A percentile compares a stretch with the other conserved stretches of the same genome.
Conservation (phyloP, 2,113 vertebrate genomes). For the Cepphus grylle region DNA sequence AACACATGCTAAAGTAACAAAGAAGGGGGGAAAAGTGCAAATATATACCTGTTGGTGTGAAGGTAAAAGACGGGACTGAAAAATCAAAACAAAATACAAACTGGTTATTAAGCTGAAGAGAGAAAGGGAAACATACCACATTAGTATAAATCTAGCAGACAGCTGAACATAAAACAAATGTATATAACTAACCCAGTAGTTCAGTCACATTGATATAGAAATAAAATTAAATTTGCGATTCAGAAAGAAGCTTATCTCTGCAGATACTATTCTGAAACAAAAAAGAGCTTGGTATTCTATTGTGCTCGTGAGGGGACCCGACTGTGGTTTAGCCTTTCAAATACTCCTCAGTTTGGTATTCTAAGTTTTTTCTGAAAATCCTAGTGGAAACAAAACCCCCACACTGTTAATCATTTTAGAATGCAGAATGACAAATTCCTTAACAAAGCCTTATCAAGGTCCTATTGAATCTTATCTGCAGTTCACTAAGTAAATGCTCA, state of each 20-base stretch:
- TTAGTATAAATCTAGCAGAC: slow-evolving; percentile 82
- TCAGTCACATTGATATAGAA: slow-evolving; percentile 60
- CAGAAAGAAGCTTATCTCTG: slow-evolving; percentile 39
- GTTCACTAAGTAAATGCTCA: slow-evolving; percentile 69
- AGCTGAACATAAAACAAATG: slow-evolving; percentile 76
- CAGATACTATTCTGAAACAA: background rate
- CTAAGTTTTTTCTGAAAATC: slow-evolving; percentile 13
- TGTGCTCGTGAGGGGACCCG: background rate
- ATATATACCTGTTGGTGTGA: slow-evolving; percentile 98
- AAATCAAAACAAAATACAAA: slow-evolving; percentile 83
- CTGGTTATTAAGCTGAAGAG: slow-evolving; percentile 84
- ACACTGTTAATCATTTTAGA: slow-evolving; percentile 62
- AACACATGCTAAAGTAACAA: slow-evolving; percentile 74
- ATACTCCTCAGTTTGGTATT: slow-evolving; percentile 40
- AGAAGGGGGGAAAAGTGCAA: slow-evolving; percentile 75
- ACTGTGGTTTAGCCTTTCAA: slow-evolving; percentile 41
- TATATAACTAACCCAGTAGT: slow-evolving; percentile 66
- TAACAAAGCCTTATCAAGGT: slow-evolving; percentile 66
- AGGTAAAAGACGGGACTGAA: slow-evolving; percentile 99
- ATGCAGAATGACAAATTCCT: slow-evolving; percentile 53
- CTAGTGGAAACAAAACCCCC: slow-evolving; percentile 48
- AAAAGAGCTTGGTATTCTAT: background rate
- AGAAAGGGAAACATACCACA: slow-evolving; percentile 81
- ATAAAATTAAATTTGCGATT: slow-evolving; percentile 49
- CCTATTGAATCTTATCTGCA: slow-evolving; percentile 63